phyloP scores from a whole-genome alignment of 2,113 vertebrate species.

The Craseonycteris thonglongyai region DNA sequence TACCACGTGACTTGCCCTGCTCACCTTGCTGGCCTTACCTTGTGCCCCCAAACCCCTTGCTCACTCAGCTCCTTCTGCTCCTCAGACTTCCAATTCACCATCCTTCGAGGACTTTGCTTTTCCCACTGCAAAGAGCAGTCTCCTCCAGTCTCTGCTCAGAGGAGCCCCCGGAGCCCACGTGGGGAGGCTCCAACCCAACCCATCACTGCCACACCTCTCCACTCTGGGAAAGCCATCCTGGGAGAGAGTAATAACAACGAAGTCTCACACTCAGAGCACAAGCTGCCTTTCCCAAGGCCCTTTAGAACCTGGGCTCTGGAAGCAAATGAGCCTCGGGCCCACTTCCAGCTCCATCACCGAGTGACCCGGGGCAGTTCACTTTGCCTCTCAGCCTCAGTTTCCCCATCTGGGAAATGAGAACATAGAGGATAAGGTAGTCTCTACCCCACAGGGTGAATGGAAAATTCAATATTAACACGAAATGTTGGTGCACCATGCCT shows the following conservation, averaged over 20 bases:
- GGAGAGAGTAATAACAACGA: not conserved
- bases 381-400: not conserved
- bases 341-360: not conserved
- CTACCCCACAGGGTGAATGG: not conserved
- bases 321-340: not conserved
- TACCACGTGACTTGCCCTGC: not conserved
- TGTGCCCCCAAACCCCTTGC: not conserved
- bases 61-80: not conserved
- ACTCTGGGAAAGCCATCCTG: not conserved
- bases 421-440: not conserved
- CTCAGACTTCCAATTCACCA: not conserved
- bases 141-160: not conserved
- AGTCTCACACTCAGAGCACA: not conserved
- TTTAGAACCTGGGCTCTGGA: not conserved
- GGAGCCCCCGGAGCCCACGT: fast-evolving
- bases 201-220: too few relatives aligned
- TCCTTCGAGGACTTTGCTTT: not conserved
- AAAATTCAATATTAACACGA: not conserved
- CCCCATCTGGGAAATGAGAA: not conserved
- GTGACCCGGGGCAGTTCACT: not conserved
- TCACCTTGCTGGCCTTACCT: not conserved
- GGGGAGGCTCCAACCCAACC: not conserved
- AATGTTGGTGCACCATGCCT: fast-evolving
- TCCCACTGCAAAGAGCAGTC: not conserved
- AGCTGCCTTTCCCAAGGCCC: not conserved